Base-by-base conservation (phyloP, 2,113 vertebrate genomes). In the Dipodomys merriami region DNA sequence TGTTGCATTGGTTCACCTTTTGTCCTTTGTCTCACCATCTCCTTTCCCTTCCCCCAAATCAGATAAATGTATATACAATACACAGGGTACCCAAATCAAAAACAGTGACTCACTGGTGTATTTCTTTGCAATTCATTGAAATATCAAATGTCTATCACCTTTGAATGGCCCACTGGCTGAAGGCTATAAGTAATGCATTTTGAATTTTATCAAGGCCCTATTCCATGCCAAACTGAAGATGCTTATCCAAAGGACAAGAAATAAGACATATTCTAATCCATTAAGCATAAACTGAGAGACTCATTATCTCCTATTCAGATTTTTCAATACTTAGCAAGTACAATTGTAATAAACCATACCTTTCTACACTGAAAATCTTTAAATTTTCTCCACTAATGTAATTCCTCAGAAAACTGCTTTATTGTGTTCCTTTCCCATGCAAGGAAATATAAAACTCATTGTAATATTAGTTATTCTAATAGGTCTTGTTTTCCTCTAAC, bases 121-220 rank as follows among this genome's bases (percentile, higher is more conserved):
- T 89, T 77, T 88, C 12, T 62, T 69, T 25, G 49, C 16, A 94
- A 64, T n/a, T 69, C 29, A n/a, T 6, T 78, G 33, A 91, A 91
- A 80, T 27, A 22, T 6, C 72, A 65, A 35, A 64, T 57, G 71
- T 5, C 1, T 19, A 22, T 13, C 5, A 69, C 60, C 23, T 78
- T 44, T 57, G 65, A 91, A 27, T 72, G 23, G 27, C 16, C 7
- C n/a, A 44, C n/a, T 62, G 13, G 12, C 18, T 82, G 5, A 44
- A 35, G 18, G 9, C n/a, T 27, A 65, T 78, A 77, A 88, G 64
- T 82, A 46, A 57, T 20, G 49, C 69, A 85, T 15, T 76, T 79
- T 33, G 13, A 92, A 35, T 44, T 7, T 25, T 35, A 57, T 39
- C 35, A 35, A 35, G 35, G 35, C 35, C 35, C 35, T 35, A 35